These are phyloP conservation scores for Lasioglossum albipes DNA, from an alignment of 1,140 invertebrate species.

Conservation along the genomic window DNA sequence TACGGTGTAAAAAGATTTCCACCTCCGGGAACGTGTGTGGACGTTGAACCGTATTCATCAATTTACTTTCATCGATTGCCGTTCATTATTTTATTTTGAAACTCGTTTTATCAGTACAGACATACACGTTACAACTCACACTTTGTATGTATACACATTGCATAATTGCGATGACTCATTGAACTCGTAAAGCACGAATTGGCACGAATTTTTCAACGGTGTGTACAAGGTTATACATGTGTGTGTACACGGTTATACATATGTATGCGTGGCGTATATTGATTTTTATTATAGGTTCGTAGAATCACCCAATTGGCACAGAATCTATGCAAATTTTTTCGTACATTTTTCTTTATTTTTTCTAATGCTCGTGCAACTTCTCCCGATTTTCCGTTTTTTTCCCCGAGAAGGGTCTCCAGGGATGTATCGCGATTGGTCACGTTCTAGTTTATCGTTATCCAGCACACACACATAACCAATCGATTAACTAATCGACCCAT, in stretches of 20 bases:
- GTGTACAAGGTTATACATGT: too few species aligned
- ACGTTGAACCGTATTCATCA: slow-evolving; percentile 14
- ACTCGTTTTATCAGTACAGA: too few species aligned
- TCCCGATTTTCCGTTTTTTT: background rate
- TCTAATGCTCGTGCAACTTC: background rate
- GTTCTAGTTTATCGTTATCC: slow-evolving; percentile 4
- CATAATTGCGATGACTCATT: background rate
- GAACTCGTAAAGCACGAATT: background rate
- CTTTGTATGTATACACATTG: too few species aligned
- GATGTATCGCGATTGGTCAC: background rate
- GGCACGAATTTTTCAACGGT: slow-evolving; percentile 10
- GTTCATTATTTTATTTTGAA: too few species aligned
- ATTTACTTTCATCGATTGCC: background rate
- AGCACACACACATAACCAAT: slow-evolving; percentile 7
- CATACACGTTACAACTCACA: too few species aligned
- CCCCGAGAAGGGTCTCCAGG: background rate
- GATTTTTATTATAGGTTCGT: background rate
- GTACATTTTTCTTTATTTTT: background rate
- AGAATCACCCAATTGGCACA: background rate
- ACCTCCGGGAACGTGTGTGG: background rate
- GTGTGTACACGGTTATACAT: too few species aligned
- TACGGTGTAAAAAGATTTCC: background rate
- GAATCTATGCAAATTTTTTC: slow-evolving; percentile 10
- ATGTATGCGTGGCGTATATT: too few species aligned
- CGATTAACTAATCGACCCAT: background rate